Evolutionary conservation across 2,888 invertebrate species (phyloP), one percentile per base, ranked within the genome.

Genomic region (Eremobia ochroleuca): DNA sequence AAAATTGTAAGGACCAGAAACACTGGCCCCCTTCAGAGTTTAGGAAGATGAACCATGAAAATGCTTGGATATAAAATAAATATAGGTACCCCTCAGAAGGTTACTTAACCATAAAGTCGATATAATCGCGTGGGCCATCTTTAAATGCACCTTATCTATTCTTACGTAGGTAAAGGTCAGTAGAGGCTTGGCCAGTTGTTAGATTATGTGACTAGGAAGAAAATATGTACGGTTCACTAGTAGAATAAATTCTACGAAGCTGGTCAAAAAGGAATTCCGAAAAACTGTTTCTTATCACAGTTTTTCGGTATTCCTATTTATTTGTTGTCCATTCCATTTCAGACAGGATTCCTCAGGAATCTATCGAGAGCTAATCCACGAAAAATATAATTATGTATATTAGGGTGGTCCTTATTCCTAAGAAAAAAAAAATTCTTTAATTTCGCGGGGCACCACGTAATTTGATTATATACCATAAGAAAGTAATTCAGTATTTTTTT

Each of bases 121-220:
- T 86, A 62, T 49, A 77, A 84, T 85, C 84, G 85, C 28, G 65
- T 62, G 25, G 71, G 58, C 67, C 71, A 87, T 85, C 85, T 84
- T 75, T 71, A 72, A 79, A 78, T 82, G 75, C 76, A 74, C 77
- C 77, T 79, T 87, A 83, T 83, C 82, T 83, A 71, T 77, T 70
- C 43, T 73, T 70, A 72, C 72, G 71, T 77, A 72, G 70, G 71
- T 77, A 85, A 83, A 89, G 88, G 89, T 87, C 88, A 83, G 70
- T 67, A 46, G 46, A 93, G 66, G 92, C 86, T 86, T 91, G 94
- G 80, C 64, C 65, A 65, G 62, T 71, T 58, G 64, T 67, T 65
- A 49, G 37, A 79, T 83, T 80, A 78, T 73, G 74, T 81, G 72
- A 77, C 76, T 55, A 58, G 49, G 21, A 55, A 76, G 40, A 65